These are phyloP conservation scores for Blennius ocellaris DNA, from an alignment of 2,113 vertebrate species.

Conservation along the genomic window DNA sequence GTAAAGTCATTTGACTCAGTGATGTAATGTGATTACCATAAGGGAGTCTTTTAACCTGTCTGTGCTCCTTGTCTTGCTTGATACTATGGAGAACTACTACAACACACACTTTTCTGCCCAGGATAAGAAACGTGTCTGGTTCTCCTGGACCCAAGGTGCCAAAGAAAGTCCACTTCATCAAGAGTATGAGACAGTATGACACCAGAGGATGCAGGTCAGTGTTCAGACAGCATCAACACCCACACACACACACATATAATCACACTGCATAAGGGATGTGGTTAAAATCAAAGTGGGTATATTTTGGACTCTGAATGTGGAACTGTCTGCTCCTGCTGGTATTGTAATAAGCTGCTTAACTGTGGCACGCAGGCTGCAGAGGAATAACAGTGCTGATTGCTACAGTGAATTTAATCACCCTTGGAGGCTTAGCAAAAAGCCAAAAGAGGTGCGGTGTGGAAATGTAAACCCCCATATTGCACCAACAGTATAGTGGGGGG, in stretches of 20 bases:
- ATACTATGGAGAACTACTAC: too few species aligned
- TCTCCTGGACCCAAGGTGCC: conserved; percentile 90
- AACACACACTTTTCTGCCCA: conserved; percentile 25
- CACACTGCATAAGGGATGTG: neutral
- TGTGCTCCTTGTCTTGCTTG: too few species aligned
- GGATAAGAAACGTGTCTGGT: conserved; percentile 87
- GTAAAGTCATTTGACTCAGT: neutral
- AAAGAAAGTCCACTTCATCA: conserved; percentile 99
- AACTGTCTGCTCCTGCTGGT: conserved; percentile 17
- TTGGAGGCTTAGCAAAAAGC: conserved; percentile 54
- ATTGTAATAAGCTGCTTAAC: conserved; percentile 70
- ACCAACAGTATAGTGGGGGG: conserved; percentile 37
- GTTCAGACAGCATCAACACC: neutral
- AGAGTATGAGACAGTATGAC: conserved; percentile 98
- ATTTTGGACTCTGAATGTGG: conserved; percentile 15
- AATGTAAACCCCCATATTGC: conserved; percentile 54
- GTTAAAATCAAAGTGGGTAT: neutral
- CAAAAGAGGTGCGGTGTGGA: conserved; percentile 54
- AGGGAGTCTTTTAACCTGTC: too few species aligned
- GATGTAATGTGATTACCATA: too few species aligned
- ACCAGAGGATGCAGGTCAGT: conserved; percentile 93
- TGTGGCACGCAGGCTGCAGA: conserved; percentile 39
- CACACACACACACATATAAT: neutral
- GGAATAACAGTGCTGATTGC: conserved; percentile 38
- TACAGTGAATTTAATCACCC: conserved; percentile 57